Evolutionary conservation across 1,140 invertebrate species (phyloP).

Genomic region (Hypothenemus hampei): DNA sequence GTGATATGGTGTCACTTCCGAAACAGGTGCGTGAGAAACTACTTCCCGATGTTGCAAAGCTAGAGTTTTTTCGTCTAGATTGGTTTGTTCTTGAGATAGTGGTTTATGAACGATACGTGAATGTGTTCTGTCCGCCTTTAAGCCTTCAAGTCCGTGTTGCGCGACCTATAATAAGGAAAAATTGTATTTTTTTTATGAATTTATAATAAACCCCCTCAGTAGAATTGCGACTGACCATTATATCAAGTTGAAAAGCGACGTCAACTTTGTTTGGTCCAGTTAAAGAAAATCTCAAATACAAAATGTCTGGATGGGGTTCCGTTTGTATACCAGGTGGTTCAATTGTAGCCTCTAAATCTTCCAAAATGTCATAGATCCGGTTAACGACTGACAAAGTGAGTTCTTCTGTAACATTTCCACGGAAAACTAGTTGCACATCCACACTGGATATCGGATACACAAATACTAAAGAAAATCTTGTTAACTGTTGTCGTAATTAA

Average conservation of each 20-base stretch:
- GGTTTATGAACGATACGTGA: conserved; percentile 58
- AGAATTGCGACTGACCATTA: conserved; percentile 49
- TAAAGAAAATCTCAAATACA: conserved; percentile 56
- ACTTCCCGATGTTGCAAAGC: conserved; percentile 64
- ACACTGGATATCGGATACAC: conserved; percentile 58
- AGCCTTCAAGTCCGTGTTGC: conserved; percentile 52
- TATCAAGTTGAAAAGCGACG: conserved; percentile 59
- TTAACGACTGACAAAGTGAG: conserved; percentile 45
- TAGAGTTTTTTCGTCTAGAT: conserved; percentile 46
- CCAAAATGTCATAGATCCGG: too few species aligned
- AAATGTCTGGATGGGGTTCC: conserved; percentile 52
- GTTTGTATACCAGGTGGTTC: conserved; percentile 52
- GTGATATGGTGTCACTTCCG: conserved; percentile 61
- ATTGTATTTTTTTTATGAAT: neutral
- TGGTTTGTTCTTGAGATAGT: conserved; percentile 41
- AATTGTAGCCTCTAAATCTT: too few species aligned
- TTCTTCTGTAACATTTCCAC: too few species aligned
- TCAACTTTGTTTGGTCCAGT: conserved; percentile 61
- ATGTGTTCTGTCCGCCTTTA: conserved; percentile 61
- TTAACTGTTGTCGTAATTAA: neutral
- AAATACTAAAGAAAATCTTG: conserved; percentile 45
- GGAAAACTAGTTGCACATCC: conserved; percentile 57
- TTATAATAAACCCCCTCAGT: too few species aligned
- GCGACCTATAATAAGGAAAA: conserved; percentile 46
- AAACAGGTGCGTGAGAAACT: conserved; percentile 59